phyloP scores from a whole-genome alignment of 2,888 invertebrate species.

The Vanessa cardui region DNA sequence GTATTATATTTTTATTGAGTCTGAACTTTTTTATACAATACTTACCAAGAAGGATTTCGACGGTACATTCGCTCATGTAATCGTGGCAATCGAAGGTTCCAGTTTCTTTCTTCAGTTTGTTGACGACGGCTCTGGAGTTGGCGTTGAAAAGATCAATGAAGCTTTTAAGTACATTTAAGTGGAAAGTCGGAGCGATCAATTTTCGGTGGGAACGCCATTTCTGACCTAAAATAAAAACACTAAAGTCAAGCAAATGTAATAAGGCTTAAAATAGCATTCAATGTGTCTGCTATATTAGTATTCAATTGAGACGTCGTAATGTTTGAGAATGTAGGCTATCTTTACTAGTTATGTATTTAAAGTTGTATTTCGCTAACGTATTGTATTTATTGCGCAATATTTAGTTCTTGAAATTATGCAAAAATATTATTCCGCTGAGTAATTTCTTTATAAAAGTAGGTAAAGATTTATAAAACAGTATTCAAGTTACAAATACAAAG shows the following conservation, averaged over 20 bases:
- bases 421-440: too few species aligned
- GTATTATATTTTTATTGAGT: neutral
- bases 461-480: too few species aligned
- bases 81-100: conserved; percentile 90
- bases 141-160: conserved; percentile 93
- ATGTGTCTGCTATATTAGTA: conserved; percentile 30
- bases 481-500: too few species aligned
- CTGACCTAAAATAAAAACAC: conserved; percentile 78
- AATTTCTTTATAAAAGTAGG: too few species aligned
- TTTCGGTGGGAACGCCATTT: conserved; percentile 94
- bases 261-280: conserved; percentile 19
- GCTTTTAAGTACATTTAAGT: conserved; percentile 92
- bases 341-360: conserved; percentile 14
- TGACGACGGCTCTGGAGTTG: conserved; percentile 89
- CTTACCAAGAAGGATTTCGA: conserved; percentile 90
- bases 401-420: too few species aligned
- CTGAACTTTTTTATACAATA: conserved; percentile 36
- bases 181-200: conserved; percentile 94
- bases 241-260: conserved; percentile 16
- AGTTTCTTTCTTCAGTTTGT: conserved; percentile 86
- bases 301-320: conserved; percentile 25
- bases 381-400: conserved; percentile 35
- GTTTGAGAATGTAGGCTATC: conserved; percentile 21
- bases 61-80: conserved; percentile 93
- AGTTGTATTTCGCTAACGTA: neutral